Percentiles rank a stretch among this genome's conserved stretches.
phyloP scores from a whole-genome alignment of 2,113 vertebrate genomes.

The Anser brachyrhynchus region DNA sequence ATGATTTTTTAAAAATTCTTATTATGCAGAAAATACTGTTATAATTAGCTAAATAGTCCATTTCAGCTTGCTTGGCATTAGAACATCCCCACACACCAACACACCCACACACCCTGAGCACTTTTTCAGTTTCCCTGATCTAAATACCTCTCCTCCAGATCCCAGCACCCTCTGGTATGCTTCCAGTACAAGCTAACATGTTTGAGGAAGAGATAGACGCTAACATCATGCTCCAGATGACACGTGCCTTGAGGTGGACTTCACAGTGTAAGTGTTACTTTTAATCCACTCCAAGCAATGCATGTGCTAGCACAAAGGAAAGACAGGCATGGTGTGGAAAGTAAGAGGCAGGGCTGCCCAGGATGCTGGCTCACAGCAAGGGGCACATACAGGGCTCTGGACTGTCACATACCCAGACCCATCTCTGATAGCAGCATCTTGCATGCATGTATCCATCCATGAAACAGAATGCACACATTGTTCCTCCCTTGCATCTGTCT shows the following conservation, averaged over 20 bases:
- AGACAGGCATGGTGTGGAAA: background rate
- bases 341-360: background rate
- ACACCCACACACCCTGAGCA: background rate
- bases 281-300: background rate
- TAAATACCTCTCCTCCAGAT: background rate
- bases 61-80: background rate
- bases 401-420: background rate
- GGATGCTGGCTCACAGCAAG: background rate
- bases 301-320: too few species aligned
- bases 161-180: background rate
- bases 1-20: too few species aligned
- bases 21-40: background rate
- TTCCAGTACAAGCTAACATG: background rate
- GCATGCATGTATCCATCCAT: accelerated
- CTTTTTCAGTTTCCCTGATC: background rate
- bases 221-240: background rate
- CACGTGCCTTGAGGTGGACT: background rate
- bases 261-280: accelerated
- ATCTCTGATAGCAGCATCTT: background rate
- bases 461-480: background rate
- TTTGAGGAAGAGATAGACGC: background rate
- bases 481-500: background rate
- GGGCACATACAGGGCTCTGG: background rate
- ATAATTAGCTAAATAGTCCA: background rate
- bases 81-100: too few species aligned